These are phyloP conservation scores for Tetramorium parvispinum DNA, from an alignment of 1,140 invertebrate genomes.

Conservation along the genomic window DNA sequence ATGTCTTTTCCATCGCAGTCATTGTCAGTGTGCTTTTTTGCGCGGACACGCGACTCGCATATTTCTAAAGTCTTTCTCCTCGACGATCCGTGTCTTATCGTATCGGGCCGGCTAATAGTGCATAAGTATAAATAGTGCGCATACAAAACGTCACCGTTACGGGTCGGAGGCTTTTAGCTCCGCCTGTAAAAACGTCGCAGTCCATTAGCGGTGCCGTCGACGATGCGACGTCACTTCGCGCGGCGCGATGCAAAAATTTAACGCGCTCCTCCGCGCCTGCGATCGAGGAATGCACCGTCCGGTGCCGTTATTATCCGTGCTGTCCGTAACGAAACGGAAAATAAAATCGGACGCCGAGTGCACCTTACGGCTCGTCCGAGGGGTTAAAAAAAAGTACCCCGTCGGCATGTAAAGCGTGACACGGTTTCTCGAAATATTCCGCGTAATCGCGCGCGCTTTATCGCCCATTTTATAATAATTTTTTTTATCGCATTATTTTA, in stretches of 20 bases:
- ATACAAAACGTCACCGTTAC: slow-evolving; percentile 75
- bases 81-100: slow-evolving; percentile 20
- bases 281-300: not conserved
- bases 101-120: slow-evolving; percentile 37
- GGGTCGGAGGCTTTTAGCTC: slow-evolving; percentile 75
- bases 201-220: slow-evolving; percentile 73
- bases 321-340: slow-evolving; percentile 41
- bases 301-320: slow-evolving; percentile 46
- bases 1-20: not conserved
- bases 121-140: slow-evolving; percentile 70
- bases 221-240: slow-evolving; percentile 68
- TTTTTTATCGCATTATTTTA: not conserved
- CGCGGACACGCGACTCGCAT: not conserved
- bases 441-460: not conserved
- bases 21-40: not conserved
- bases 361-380: not conserved
- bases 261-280: slow-evolving; percentile 39
- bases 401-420: not conserved
- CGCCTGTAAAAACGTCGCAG: slow-evolving; percentile 76
- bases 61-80: not conserved
- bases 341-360: slow-evolving; percentile 26
- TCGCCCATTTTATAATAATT: not conserved
- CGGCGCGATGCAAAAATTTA: slow-evolving; percentile 61
- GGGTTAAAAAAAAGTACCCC: not conserved
- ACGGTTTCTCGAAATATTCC: not conserved